phyloP scores from a whole-genome alignment of 2,888 invertebrate genomes.

The Cephus sareptanus region DNA sequence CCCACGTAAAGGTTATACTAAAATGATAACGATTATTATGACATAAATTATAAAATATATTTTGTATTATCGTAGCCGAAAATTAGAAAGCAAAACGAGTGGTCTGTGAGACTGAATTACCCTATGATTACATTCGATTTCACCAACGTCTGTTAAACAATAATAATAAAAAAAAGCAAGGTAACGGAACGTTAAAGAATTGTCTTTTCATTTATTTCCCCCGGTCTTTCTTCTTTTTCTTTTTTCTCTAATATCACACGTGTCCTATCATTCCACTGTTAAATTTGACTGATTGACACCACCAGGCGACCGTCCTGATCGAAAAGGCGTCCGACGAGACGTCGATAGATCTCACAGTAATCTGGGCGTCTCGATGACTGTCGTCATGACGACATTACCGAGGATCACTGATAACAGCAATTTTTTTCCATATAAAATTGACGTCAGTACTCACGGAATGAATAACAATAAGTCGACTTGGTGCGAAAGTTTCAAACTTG shows the following conservation, averaged over 20 bases:
- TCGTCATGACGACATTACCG: not conserved
- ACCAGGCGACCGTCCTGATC: not conserved
- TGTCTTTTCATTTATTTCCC: conserved; percentile 34
- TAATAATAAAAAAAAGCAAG: conserved; percentile 31
- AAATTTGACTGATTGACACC: not conserved
- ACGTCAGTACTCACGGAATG: no score
- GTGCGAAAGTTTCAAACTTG: no score
- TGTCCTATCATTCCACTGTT: not conserved
- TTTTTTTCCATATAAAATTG: not conserved
- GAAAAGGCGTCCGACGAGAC: not conserved
- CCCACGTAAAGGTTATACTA: not conserved
- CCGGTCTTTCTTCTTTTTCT: not conserved
- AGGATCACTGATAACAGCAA: not conserved
- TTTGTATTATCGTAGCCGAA: conserved; percentile 57
- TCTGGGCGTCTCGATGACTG: not conserved
- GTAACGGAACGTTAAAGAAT: conserved; percentile 33
- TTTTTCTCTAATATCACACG: not conserved
- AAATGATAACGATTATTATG: conserved; percentile 42
- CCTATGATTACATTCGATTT: conserved; percentile 35
- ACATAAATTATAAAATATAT: conserved; percentile 53
- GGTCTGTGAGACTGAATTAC: conserved; percentile 40
- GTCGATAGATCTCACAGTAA: no score
- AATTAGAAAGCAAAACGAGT: conserved; percentile 45
- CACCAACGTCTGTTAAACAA: conserved; percentile 43
- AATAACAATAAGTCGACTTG: no score